Evolutionary conservation across 2,797 vertebrate species (phyloP).

Genomic region (Propithecus perrieri): DNA sequence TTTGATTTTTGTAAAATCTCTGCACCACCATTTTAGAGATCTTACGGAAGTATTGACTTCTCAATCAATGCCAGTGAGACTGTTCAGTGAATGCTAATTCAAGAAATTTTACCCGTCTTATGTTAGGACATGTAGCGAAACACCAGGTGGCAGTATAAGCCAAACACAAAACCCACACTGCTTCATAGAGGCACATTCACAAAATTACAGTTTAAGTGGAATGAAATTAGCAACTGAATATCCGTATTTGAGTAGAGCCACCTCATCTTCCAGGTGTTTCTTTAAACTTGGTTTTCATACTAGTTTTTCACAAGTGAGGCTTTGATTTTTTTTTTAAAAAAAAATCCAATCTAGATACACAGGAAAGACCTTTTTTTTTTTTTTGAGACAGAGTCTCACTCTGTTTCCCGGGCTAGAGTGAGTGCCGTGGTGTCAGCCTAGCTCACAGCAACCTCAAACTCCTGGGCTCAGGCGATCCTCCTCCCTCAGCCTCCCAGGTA

Average conservation of each 20-base stretch:
- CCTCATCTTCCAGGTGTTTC: neutral
- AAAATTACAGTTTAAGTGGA: neutral
- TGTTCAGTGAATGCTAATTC: neutral
- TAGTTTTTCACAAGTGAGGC: neutral
- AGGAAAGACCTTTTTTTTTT: neutral
- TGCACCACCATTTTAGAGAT: neutral
- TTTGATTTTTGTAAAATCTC: neutral
- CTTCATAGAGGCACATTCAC: accelerated
- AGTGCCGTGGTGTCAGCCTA: too few species aligned
- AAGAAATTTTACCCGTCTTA: neutral
- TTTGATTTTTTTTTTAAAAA: conserved; percentile 11
- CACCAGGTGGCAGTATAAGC: conserved; percentile 69
- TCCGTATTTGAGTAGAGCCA: neutral
- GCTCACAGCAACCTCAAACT: too few species aligned
- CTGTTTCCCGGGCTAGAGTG: too few species aligned
- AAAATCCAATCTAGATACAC: neutral
- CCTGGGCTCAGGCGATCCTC: too few species aligned
- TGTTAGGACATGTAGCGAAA: neutral
- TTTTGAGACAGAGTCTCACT: too few species aligned
- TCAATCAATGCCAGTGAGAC: neutral
- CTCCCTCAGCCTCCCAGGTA: too few species aligned
- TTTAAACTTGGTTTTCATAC: neutral
- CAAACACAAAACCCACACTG: neutral
- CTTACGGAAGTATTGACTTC: neutral
- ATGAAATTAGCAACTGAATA: conserved; percentile 3